Evolutionary conservation across 1,140 invertebrate species (phyloP), one percentile per base, ranked within the genome.

Genomic region (Drosophila melanica): DNA sequence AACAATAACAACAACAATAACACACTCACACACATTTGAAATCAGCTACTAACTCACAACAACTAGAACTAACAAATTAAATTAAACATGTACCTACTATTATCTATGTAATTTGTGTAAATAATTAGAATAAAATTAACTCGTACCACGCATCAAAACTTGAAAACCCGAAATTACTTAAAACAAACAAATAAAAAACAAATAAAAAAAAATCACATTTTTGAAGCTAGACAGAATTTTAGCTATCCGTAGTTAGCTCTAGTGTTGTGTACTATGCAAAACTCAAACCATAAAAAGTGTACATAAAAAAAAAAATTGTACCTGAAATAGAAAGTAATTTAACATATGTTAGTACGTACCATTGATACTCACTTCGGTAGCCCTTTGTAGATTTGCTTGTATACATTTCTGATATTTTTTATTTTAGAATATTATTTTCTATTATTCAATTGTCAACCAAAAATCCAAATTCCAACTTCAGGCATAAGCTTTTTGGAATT

Each of bases 71-170:
- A 85, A 87, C 53, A 66, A 76, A 51, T 50, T 68, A 62, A 58
- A 67, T 57, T 57, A 48, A 70, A 60, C 45, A 75, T 42, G 66
- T 77, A 63, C 47, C 47, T 55, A 54, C 33, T 54, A 48, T 51
- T 66, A 58, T 58, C 23, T 75, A 73, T 76, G 70, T 86, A 78
- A 78, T 86, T 86, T 78, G 59, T 86, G 78, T 86, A 89, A 72
- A 89, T 90, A 89, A 23, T 84, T 68, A 79, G 64, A 55, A 41
- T 71, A 55, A 45, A 67, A 48, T 67, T 48, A 63, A 75, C 27
- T 78, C 47, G 62, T 74, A 70, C 58, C 18, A 30, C 62, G 75
- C 60, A 62, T 23, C 30, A 51, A 47, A 63, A 35, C 33, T 35
- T 35, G 33, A 59, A 58, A 23, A 48, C 37, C 6, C 48, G 51